Percentiles rank a stretch among this genome's conserved stretches.
Conservation (phyloP, 2,797 vertebrate species). For the Cyprinodon diabolis region DNA sequence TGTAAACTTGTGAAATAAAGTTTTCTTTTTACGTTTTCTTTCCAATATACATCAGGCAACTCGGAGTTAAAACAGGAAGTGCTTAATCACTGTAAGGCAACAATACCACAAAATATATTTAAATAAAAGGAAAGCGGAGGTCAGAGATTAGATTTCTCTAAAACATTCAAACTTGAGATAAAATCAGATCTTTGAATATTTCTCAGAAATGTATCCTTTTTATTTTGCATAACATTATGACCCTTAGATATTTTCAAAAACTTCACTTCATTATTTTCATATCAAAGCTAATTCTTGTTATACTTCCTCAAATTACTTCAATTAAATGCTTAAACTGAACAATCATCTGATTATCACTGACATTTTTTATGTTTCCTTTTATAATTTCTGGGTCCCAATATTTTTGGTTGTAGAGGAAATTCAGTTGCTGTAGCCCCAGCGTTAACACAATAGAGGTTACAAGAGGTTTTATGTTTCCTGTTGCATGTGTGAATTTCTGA, state of each 20-base stretch:
- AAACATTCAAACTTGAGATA: neutral
- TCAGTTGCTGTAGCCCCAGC: slow-evolving; percentile 34
- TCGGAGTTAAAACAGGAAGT: too few species aligned
- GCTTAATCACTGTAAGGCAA: too few species aligned
- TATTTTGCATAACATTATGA: neutral
- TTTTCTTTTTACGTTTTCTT: too few species aligned
- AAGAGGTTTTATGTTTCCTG: slow-evolving; percentile 46
- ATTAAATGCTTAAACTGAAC: neutral
- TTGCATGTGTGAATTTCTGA: slow-evolving; percentile 38
- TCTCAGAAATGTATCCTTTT: neutral
- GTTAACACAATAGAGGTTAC: slow-evolving; percentile 51
- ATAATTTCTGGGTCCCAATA: neutral
- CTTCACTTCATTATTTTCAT: neutral
- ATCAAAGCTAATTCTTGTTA: neutral
- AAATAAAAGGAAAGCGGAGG: too few species aligned
- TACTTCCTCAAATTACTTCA: neutral
- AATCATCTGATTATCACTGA: neutral
- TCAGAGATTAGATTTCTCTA: neutral
- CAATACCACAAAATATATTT: too few species aligned
- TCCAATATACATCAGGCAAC: too few species aligned
- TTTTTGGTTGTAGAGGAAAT: slow-evolving; percentile 53
- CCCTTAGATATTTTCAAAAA: neutral
- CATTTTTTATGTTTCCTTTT: slow-evolving; percentile 1
- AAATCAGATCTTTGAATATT: neutral
- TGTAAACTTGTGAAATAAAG: too few species aligned